A percentile compares a stretch with the other conserved stretches of the same genome.
Conservation (phyloP, 2,888 invertebrate species). For the Drosophila macrospina region DNA sequence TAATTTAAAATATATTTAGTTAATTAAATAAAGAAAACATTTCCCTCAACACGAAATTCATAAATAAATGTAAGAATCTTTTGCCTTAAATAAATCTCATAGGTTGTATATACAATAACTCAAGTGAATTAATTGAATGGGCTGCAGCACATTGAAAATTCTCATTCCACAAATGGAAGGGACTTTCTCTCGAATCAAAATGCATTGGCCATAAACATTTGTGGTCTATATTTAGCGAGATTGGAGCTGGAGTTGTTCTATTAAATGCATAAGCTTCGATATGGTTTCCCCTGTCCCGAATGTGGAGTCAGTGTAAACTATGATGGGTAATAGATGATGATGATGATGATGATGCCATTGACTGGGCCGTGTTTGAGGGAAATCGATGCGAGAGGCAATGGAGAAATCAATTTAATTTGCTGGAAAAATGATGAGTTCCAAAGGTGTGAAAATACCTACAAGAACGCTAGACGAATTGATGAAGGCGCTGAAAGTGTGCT, state of each 20-base stretch:
- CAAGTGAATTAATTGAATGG: slow-evolving; percentile 23
- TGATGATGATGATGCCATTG: slow-evolving; percentile 27
- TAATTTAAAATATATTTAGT: too few relatives aligned
- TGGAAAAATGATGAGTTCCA: slow-evolving; percentile 56
- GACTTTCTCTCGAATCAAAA: slow-evolving; percentile 18
- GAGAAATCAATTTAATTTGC: slow-evolving; percentile 60
- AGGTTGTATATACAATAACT: slow-evolving; percentile 23
- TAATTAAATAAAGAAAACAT: too few relatives aligned
- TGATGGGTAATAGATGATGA: slow-evolving; percentile 47
- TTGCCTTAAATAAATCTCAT: background rate
- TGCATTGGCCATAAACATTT: slow-evolving; percentile 48
- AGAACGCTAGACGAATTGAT: slow-evolving; percentile 58
- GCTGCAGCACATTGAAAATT: slow-evolving; percentile 15
- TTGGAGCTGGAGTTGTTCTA: slow-evolving; percentile 36
- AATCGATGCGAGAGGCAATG: slow-evolving; percentile 15
- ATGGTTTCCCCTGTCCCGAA: slow-evolving; percentile 1
- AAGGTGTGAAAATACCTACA: slow-evolving; percentile 80
- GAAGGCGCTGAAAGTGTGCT: slow-evolving; percentile 56
- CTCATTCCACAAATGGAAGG: slow-evolving; percentile 23
- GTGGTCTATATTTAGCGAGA: slow-evolving; percentile 55
- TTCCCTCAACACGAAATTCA: background rate
- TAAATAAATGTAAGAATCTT: background rate
- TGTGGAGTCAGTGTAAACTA: slow-evolving; percentile 28
- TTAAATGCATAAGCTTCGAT: slow-evolving; percentile 60
- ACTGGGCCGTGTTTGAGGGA: slow-evolving; percentile 2